These are phyloP conservation scores for Micrasema minimum DNA, from an alignment of 1,140 invertebrate species.

Conservation along the genomic window DNA sequence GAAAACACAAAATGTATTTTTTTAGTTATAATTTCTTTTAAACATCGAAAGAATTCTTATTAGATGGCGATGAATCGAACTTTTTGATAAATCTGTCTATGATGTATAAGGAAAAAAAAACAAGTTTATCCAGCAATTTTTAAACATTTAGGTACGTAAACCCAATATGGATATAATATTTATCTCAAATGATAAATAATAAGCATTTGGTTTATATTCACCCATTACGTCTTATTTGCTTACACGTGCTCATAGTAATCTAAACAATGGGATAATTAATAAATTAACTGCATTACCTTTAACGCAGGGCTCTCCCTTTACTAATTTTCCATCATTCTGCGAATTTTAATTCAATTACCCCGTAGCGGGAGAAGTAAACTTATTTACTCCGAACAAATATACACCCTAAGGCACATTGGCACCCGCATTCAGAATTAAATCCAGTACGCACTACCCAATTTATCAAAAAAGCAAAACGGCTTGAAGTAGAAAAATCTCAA, in stretches of 20 bases:
- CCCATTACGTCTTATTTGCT: too few relatives aligned
- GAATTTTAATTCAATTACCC: slow-evolving; percentile 38
- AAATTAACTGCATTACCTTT: slow-evolving; percentile 38
- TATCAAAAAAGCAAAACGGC: neutral
- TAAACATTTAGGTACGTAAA: too few relatives aligned
- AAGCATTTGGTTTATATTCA: too few relatives aligned
- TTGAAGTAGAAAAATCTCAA: neutral
- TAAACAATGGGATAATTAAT: slow-evolving; percentile 30
- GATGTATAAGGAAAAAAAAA: too few relatives aligned
- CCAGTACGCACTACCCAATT: neutral
- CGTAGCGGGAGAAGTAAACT: slow-evolving; percentile 36
- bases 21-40: too few relatives aligned
- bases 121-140: too few relatives aligned
- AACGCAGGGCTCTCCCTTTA: neutral
- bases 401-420: slow-evolving; percentile 34
- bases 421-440: slow-evolving; percentile 37
- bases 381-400: slow-evolving; percentile 40
- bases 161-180: too few relatives aligned
- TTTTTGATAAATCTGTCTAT: too few relatives aligned
- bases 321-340: slow-evolving; percentile 38
- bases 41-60: too few relatives aligned
- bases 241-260: slow-evolving; percentile 8
- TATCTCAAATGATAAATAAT: too few relatives aligned
- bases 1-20: too few relatives aligned
- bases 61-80: too few relatives aligned